Base-by-base conservation (phyloP, 2,113 vertebrate species). In the Calidris pugnax region DNA sequence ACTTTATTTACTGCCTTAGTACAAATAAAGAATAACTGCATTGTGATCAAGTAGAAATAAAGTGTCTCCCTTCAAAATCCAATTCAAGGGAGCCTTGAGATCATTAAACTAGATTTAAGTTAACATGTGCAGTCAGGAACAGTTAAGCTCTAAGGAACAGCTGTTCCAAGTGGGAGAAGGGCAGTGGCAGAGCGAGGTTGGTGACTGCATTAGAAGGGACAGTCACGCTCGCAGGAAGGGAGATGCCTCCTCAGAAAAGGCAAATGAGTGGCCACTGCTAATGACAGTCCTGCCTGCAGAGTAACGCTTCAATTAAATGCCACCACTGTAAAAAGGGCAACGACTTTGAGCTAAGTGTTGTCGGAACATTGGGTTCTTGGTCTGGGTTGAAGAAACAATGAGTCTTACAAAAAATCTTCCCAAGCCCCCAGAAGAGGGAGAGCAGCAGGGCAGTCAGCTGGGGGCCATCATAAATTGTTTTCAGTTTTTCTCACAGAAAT, bases 1-100 rank as follows among this genome's bases (percentile, higher is more conserved):
- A 76, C 39, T 90, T 57, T 41, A 33, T 78, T 82, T 93, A 62
- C 66, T 80, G 59, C 53, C 35, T 64, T 80, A 80, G 50, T 55
- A 74, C 55, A 88, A 79, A 85, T 80, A 27, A 76, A 84, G 85
- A 87, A 85, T 73, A 77, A 88, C 63, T 57, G 27, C 51, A 51
- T 86, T 94, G 50, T 76, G 35, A 74, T 41, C 37, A 47, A 91
- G 82, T 35, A 82, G 75, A 85, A 95, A 81, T 93, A 84, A 92
- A 88, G 72, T 66, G n/a, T 88, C 21, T 90, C 48, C 63, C 63
- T 64, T 90, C 63, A 74, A 93, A 94, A 86, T 77, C n/a, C 3
- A 2, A 75, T 86, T 74, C 50, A 80, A 83, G 72, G 43, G 41
- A 81, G 41, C 32, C 37, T 37, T 74, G 80, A 92, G 39, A 69